Evolutionary conservation across 1,140 invertebrate genomes (phyloP), one percentile per base, ranked within the genome.

Genomic region (Daktulosphaira vitifoliae): DNA sequence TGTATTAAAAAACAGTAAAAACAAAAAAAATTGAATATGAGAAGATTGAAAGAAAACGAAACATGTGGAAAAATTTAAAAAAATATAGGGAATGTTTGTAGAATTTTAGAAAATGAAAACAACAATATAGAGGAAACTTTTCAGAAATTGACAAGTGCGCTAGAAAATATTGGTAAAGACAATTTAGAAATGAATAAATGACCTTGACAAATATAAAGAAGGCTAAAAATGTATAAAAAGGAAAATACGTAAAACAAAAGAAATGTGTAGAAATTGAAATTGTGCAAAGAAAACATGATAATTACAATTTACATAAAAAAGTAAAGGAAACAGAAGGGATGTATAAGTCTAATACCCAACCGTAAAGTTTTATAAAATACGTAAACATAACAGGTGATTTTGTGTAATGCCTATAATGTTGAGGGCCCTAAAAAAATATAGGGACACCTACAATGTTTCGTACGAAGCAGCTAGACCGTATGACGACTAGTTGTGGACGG

Each of bases 91-190:
- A 56, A 69, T 69, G 11, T 69, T 70, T 50, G 67, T 69, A 50
- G 72, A 72, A 13, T 56, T 68, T 6, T 22, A 68, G 22, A 44
- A 70, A n/a, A 73, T 71, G 67, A 68, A 71, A 26, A 50, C 54
- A 65, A 67, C 68, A 46, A 65, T 69, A 67, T 39, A 54, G 11
- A 22, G 42, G 49, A 69, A 50, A 68, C 65, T 33, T 67, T 49
- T 25, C 39, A 64, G 23, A 18, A 26, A 15, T 18, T 13, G 29
- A 42, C 9, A 39, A 62, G 20, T 1, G 33, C 13, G 33, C 26
- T 29, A 29, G 65, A 48, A 29, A 54, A 20, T n/a, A 42, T 54
- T 20, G 16, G 38, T 15, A 68, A 53, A 48, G n/a, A 54, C 9
- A 51, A 56, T 38, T 54, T 26, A 20, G 39, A 29, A n/a, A 29